Base-by-base conservation (phyloP, 2,888 invertebrate genomes). In the Neocrepidodera transversa region DNA sequence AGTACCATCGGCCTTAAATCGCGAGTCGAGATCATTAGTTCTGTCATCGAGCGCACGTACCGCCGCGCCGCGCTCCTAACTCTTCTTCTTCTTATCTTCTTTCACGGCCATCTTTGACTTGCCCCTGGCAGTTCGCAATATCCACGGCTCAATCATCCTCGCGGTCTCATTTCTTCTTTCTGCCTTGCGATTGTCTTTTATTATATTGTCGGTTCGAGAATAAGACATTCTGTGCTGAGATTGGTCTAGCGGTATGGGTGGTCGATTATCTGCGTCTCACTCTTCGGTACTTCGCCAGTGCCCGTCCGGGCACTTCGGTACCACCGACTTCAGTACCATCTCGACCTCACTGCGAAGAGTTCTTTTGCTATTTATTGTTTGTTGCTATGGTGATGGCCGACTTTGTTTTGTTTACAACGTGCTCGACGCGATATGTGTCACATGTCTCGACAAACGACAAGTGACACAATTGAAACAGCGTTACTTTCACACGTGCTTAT, bases 241-340 rank as follows among this genome's bases (percentile, higher is more conserved):
- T 79, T 79, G 79, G 79, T 79, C 79, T 79, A 76, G 76, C 77
- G 74, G 78, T 77, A 75, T 79, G 79, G 79, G 79, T 79, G 79
- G 79, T 79, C 79, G 77, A 68, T 53, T 42, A 67, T 66, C 47
- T 57, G 43, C 61, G 57, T 67, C 70, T 58, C 60, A 57, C 65
- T 68, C 68, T 70, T 70, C 18, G 28, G 51, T 40, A 51, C 58
- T 51, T 51, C 54, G 38, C 38, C 50, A 43, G 38, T 32, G 56
- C 42, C 35, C 50, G 40, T 18, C 23, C 35, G 45, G 43, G 28
- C 35, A n/a, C 43, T 45, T 32, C 32, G 43, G 53, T 40, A 42
- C 61, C 68, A 68, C 71, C 70, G 68, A 70, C 70, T 75, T 76
- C 74, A 75, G 74, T 75, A 72, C 70, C 67, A 69, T 51, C 32